Conservation (phyloP, 2,888 invertebrate species). For the Drosophila testacea region DNA sequence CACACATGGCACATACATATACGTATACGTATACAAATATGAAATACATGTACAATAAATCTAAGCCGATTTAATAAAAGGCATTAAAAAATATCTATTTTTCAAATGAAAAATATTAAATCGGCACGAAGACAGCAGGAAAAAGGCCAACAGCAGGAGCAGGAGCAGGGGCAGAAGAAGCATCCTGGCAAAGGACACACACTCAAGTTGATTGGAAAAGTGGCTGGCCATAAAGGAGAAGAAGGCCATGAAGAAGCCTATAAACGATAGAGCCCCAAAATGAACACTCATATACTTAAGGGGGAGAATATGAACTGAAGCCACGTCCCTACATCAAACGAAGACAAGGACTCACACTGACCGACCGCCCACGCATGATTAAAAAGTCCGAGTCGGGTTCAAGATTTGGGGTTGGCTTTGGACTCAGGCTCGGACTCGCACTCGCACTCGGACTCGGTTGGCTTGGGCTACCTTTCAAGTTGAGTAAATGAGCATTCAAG, state of each 20-base stretch:
- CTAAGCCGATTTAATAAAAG: slow-evolving; percentile 82
- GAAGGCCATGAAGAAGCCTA: slow-evolving; percentile 41
- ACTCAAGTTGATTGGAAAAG: slow-evolving; percentile 77
- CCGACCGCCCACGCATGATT: slow-evolving; percentile 72
- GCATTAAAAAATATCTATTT: slow-evolving; percentile 78
- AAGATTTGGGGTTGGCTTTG: slow-evolving; percentile 14
- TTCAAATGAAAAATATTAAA: slow-evolving; percentile 75
- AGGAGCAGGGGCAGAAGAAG: slow-evolving; percentile 6
- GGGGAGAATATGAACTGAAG: slow-evolving; percentile 29
- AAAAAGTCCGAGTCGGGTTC: slow-evolving; percentile 58
- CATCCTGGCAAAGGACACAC: slow-evolving; percentile 44
- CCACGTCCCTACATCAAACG: slow-evolving; percentile 50
- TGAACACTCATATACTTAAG: slow-evolving; percentile 56
- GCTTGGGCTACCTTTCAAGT: slow-evolving; percentile 69
- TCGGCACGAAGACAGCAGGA: slow-evolving; percentile 70
- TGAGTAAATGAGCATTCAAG: slow-evolving; percentile 81
- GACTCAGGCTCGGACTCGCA: too few relatives aligned
- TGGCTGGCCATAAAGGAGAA: slow-evolving; percentile 47
- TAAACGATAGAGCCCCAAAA: slow-evolving; percentile 57
- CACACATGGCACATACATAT: slow-evolving; percentile 24
- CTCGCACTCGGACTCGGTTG: slow-evolving; percentile 1
- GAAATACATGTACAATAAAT: slow-evolving; percentile 68
- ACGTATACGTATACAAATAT: slow-evolving; percentile 32
- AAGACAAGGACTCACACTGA: slow-evolving; percentile 45
- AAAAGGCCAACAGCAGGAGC: slow-evolving; percentile 49